These are phyloP conservation scores for Seriola rivoliana DNA, from an alignment of 2,113 vertebrate genomes.

Conservation along the genomic window DNA sequence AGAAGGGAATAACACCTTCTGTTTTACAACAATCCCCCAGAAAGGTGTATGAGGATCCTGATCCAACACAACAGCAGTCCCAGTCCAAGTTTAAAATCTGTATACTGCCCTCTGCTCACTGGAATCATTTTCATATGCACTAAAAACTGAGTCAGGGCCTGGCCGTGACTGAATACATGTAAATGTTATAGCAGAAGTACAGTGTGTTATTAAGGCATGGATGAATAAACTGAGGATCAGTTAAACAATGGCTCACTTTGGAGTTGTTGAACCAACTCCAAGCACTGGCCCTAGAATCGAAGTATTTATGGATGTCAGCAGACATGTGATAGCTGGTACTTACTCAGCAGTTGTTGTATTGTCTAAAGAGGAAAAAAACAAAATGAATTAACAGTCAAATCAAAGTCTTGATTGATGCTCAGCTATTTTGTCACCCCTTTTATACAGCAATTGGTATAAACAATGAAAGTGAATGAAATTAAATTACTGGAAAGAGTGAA, in stretches of 20 bases:
- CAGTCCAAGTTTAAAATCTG: not conserved
- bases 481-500: not conserved
- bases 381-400: not conserved
- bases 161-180: not conserved
- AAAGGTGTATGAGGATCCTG: slow-evolving; percentile 9
- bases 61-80: not conserved
- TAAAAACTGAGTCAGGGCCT: not conserved
- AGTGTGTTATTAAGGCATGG: not conserved
- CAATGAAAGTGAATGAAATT: not conserved
- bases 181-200: not conserved
- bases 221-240: not conserved
- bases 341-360: not conserved
- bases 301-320: not conserved
- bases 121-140: not conserved
- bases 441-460: not conserved
- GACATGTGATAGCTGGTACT: not conserved
- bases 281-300: not conserved
- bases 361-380: not conserved
- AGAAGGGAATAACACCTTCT: not conserved
- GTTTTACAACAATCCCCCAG: slow-evolving; percentile 14
- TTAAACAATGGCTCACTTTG: not conserved
- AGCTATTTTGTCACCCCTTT: not conserved
- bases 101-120: not conserved
- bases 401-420: not conserved
- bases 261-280: not conserved